Evolutionary conservation across 1,140 invertebrate species (phyloP), one percentile per base, ranked within the genome.

Genomic region (Trichoplusia ni): DNA sequence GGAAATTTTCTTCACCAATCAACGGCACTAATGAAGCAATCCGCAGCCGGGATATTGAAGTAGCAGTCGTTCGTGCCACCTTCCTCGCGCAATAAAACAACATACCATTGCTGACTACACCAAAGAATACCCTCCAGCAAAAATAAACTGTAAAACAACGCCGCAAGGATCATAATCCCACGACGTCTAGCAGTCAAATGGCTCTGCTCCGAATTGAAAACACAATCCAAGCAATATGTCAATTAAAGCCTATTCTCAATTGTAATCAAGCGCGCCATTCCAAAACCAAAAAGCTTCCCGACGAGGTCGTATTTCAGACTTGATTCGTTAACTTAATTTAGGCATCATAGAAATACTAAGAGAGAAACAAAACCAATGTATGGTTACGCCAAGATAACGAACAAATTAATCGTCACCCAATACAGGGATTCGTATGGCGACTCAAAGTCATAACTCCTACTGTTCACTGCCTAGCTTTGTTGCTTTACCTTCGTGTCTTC

Each of bases 401-500:
- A 59, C 25, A 65, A 65, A 73, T 63, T 81, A 82, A 81, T 73
- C 79, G 78, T 79, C 76, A 73, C 77, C 84, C 84, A 74, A 71
- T 54, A 58, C 76, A 82, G 82, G 83, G 84, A 80, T 79, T 84
- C 88, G 88, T 88, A 90, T 90, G 88, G 86, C 88, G 88, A 77
- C 86, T 86, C 81, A 77, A 82, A 84, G 75, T 78, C 78, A 74
- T 87, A 88, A 87, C 67, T 78, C 69, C 51, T 66, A 84, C 75
- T 76, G 78, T 85, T 73, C 84, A 90, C 81, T 81, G 79, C 85
- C 86, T 84, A 86, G 85, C 88, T 89, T 90, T 81, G 82, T 89
- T 84, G 84, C 84, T 90, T 90, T 88, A 84, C 74, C 88, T 90
- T 90, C 88, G 86, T 85, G 77, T 82, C 83, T 89, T 88, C 82